Conservation (phyloP, 1,140 invertebrate genomes). For the Euglossa dilemma region DNA sequence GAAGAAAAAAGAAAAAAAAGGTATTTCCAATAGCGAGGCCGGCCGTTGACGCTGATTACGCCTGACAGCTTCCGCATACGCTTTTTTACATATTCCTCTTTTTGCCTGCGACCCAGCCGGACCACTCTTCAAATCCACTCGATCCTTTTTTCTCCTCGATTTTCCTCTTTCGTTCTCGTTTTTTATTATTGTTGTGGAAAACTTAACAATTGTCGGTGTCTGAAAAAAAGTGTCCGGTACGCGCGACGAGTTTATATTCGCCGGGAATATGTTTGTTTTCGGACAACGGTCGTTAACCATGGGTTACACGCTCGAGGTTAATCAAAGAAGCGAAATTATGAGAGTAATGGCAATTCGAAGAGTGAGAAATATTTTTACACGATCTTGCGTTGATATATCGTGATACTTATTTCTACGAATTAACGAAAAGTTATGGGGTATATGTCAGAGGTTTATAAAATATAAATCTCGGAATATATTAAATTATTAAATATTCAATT, state of each 20-base stretch:
- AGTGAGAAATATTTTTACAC: too few relatives aligned
- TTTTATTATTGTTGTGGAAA: background rate
- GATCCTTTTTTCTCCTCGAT: background rate
- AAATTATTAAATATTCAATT: too few relatives aligned
- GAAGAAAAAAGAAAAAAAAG: conserved; percentile 17
- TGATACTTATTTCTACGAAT: too few relatives aligned
- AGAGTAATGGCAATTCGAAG: too few relatives aligned
- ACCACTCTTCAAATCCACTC: conserved; percentile 3
- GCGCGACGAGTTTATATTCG: background rate
- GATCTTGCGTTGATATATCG: too few relatives aligned
- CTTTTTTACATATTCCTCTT: conserved; percentile 43
- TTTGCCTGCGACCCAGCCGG: conserved; percentile 45
- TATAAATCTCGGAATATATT: too few relatives aligned
- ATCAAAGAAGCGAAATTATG: too few relatives aligned
- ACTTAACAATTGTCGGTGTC: background rate
- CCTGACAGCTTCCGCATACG: conserved; percentile 71
- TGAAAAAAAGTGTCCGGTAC: too few relatives aligned
- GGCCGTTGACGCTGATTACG: conserved; percentile 65
- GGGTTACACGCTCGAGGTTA: too few relatives aligned
- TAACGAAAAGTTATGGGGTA: too few relatives aligned
- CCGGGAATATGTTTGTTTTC: background rate
- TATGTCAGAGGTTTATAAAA: too few relatives aligned
- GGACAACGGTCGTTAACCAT: too few relatives aligned
- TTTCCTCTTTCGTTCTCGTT: background rate
- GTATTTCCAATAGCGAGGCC: conserved; percentile 32